Evolutionary conservation across 2,113 vertebrate species (phyloP).

Genomic region (Larimichthys crocea): DNA sequence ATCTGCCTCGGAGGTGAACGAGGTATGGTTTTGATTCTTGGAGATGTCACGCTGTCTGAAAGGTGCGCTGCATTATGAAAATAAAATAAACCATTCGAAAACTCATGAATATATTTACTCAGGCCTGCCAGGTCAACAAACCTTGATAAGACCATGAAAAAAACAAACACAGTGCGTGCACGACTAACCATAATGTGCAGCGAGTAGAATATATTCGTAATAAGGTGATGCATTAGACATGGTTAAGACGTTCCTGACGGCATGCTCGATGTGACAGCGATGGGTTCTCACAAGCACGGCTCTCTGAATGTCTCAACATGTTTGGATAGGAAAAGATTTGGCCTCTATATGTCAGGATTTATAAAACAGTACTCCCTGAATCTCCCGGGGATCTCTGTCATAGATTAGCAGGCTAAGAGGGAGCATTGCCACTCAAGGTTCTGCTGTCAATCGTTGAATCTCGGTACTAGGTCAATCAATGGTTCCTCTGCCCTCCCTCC

Average conservation of each 20-base stretch:
- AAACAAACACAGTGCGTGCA: conserved; percentile 41
- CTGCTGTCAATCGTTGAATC: conserved; percentile 79
- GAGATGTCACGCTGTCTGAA: conserved; percentile 45
- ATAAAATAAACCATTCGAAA: conserved; percentile 62
- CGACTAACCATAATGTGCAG: conserved; percentile 24
- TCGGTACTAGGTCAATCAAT: conserved; percentile 79
- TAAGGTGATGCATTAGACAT: conserved; percentile 25
- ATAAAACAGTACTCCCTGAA: conserved; percentile 46
- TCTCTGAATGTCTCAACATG: conserved; percentile 23
- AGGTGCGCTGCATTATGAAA: conserved; percentile 51
- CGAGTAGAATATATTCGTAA: conserved; percentile 32
- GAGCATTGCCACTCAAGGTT: conserved; percentile 73
- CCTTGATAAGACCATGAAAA: conserved; percentile 58
- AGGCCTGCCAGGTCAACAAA: conserved; percentile 53
- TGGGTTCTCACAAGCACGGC: conserved; percentile 9
- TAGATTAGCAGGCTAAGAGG: conserved; percentile 69
- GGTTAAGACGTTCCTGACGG: conserved; percentile 24
- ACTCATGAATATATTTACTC: conserved; percentile 72
- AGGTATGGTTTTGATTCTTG: conserved; percentile 43
- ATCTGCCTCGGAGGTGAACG: conserved; percentile 32
- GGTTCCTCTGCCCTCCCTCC: conserved; percentile 58
- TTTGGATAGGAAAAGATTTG: conserved; percentile 37
- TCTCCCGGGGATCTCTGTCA: conserved; percentile 44
- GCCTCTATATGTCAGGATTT: conserved; percentile 57
- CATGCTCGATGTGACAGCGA: conserved; percentile 8